These are phyloP conservation scores for Tokudaia tokunoshimensis DNA, from an alignment of 2,797 vertebrate species.

Conservation along the genomic window DNA sequence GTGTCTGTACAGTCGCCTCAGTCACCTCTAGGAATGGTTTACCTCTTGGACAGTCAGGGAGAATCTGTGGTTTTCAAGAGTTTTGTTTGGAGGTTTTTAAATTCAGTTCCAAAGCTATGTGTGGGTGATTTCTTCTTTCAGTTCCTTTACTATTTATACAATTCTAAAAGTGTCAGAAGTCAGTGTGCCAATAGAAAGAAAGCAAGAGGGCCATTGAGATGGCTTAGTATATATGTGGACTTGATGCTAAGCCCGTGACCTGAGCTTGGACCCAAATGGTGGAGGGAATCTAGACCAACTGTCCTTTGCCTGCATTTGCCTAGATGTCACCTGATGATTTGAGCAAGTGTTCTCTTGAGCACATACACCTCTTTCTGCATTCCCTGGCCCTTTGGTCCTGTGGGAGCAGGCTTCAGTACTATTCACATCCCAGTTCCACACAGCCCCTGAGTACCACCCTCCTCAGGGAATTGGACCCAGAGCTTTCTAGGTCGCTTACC, in stretches of 20 bases:
- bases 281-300: not conserved
- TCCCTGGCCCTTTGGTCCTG: too few relatives aligned
- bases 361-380: not conserved
- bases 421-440: not conserved
- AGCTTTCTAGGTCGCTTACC: not conserved
- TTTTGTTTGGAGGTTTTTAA: conserved; percentile 13
- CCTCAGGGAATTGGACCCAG: not conserved
- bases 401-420: not conserved
- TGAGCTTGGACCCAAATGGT: not conserved
- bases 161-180: not conserved
- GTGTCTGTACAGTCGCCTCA: not conserved
- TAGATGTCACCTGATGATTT: not conserved
- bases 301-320: not conserved
- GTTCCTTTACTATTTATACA: not conserved
- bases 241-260: not conserved
- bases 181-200: not conserved
- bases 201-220: not conserved
- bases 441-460: too few relatives aligned
- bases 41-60: not conserved
- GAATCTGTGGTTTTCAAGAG: not conserved
- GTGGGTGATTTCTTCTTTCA: not conserved
- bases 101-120: conserved; percentile 20
- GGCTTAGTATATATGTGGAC: not conserved
- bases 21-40: not conserved
- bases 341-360: not conserved